phyloP scores from a whole-genome alignment of 2,113 vertebrate species.

The Anarhynchus alexandrinus region DNA sequence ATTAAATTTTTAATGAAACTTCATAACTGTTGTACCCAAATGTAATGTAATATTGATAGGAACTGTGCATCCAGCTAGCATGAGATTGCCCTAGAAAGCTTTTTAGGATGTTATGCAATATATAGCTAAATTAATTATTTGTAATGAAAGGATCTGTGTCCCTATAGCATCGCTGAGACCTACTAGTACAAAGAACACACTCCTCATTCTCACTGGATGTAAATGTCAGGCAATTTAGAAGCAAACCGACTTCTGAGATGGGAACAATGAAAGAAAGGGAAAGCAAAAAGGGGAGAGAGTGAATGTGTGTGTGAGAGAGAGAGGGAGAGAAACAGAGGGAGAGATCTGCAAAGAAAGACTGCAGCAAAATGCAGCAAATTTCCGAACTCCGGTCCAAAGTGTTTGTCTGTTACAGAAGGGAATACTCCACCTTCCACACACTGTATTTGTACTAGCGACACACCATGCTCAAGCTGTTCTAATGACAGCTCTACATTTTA shows the following conservation, averaged over 20 bases:
- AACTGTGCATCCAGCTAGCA: slow-evolving; percentile 59
- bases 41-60: slow-evolving; percentile 76
- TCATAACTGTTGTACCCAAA: slow-evolving; percentile 66
- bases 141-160: slow-evolving; percentile 65
- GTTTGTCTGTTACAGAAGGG: neutral
- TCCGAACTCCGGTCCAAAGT: neutral
- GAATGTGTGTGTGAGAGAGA: neutral
- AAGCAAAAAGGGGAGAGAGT: neutral
- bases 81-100: slow-evolving; percentile 74
- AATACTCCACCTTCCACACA: neutral
- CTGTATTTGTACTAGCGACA: neutral
- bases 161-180: slow-evolving; percentile 51
- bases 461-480: neutral
- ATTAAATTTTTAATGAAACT: slow-evolving; percentile 82
- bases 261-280: neutral
- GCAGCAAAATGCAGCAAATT: slow-evolving; percentile 70
- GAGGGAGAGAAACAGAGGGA: neutral
- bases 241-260: neutral
- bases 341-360: slow-evolving; percentile 41
- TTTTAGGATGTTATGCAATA: slow-evolving; percentile 78
- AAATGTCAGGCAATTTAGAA: slow-evolving; percentile 28
- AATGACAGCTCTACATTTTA: neutral
- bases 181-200: neutral
- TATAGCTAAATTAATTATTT: slow-evolving; percentile 77
- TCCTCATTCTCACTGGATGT: neutral